phyloP scores from a whole-genome alignment of 2,797 vertebrate genomes.

The Anguilla marmorata region DNA sequence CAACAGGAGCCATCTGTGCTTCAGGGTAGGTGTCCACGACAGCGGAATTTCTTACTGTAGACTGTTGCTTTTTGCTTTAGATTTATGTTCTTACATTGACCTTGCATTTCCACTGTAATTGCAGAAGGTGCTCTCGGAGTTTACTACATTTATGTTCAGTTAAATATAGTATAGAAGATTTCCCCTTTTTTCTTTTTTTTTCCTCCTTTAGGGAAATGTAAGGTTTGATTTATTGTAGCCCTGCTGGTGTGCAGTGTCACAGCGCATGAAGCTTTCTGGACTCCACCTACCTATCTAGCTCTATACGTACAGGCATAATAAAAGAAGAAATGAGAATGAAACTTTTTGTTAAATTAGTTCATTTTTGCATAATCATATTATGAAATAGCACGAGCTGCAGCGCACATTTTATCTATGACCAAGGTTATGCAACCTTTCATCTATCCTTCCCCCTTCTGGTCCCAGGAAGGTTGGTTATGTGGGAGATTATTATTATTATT shows the following conservation, averaged over 20 bases:
- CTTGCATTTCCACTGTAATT: not conserved
- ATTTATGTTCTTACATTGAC: not conserved
- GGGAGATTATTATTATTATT: not conserved
- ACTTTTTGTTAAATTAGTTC: too few species aligned
- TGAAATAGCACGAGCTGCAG: not conserved
- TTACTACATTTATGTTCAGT: not conserved
- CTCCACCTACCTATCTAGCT: not conserved
- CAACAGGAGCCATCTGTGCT: constrained; percentile 46
- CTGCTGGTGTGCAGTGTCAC: not conserved
- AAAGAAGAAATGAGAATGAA: too few species aligned
- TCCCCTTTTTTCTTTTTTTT: not conserved
- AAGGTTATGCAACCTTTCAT: not conserved
- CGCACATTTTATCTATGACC: not conserved
- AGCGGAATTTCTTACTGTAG: not conserved
- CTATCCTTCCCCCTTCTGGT: not conserved
- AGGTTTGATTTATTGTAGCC: not conserved
- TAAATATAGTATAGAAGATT: not conserved
- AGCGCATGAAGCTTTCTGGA: not conserved
- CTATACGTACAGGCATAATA: not conserved
- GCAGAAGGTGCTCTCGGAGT: not conserved
- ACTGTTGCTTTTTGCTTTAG: not conserved
- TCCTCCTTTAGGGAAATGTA: not conserved
- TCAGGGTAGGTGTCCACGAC: constrained; percentile 53
- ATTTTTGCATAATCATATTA: not conserved
- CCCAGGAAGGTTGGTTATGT: not conserved